Percentiles rank a stretch among this genome's conserved stretches.
Conservation (phyloP, 2,113 vertebrate species). For the Lethenteron camtschaticum region DNA sequence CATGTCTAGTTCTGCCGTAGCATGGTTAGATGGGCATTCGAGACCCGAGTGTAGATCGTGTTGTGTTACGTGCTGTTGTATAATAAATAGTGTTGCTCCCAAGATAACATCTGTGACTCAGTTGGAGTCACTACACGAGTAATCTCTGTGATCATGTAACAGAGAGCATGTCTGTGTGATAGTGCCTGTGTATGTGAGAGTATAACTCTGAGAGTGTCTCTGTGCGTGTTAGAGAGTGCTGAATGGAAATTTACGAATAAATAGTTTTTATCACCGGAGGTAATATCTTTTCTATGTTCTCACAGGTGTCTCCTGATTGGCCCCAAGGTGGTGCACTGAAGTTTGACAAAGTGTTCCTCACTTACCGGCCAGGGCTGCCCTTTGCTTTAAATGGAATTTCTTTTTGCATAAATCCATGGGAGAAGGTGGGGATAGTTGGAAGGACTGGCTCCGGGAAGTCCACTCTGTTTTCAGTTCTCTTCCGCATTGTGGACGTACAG, state of each 20-base stretch:
- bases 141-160: background rate
- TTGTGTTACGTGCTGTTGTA: too few relatives aligned
- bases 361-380: slow-evolving; percentile 45
- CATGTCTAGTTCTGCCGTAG: too few relatives aligned
- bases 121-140: too few relatives aligned
- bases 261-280: background rate
- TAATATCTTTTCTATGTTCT: background rate
- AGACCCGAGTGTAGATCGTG: too few relatives aligned
- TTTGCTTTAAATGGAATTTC: slow-evolving; percentile 60
- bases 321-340: slow-evolving; percentile 43
- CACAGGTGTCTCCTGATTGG: slow-evolving; percentile 41
- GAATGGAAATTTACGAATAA: background rate
- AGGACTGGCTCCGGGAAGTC: slow-evolving; percentile 91
- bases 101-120: background rate
- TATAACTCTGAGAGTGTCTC: background rate
- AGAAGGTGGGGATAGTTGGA: slow-evolving; percentile 76
- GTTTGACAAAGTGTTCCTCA: slow-evolving; percentile 38
- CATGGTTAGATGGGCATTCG: too few relatives aligned
- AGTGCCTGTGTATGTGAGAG: too few relatives aligned
- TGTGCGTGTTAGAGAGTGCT: background rate
- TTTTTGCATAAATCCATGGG: slow-evolving; percentile 41
- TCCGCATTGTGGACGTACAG: slow-evolving; percentile 65
- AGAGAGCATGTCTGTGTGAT: background rate
- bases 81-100: too few relatives aligned
- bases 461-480: slow-evolving; percentile 59